phyloP scores from a whole-genome alignment of 2,888 invertebrate species.

The Megamerina dolium region DNA sequence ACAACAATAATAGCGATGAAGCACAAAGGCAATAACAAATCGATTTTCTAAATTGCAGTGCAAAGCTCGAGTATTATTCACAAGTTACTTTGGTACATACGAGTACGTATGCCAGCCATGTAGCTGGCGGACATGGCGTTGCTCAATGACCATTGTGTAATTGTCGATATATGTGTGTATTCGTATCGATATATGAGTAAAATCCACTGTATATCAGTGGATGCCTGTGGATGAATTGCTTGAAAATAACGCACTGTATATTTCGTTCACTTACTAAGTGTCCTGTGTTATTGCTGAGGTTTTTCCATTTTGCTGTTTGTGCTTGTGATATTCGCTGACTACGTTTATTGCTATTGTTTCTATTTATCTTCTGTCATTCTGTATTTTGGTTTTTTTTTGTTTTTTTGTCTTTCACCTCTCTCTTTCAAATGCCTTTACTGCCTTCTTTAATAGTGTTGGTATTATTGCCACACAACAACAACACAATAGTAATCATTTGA shows the following conservation, averaged over 20 bases:
- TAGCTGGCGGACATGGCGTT: too few species aligned
- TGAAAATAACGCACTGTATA: not conserved
- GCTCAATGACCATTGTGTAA: too few species aligned
- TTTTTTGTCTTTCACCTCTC: not conserved
- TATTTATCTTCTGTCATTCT: not conserved
- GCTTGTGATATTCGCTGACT: not conserved
- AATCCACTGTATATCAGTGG: too few species aligned
- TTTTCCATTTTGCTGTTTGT: not conserved
- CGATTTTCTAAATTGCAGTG: conserved; percentile 3
- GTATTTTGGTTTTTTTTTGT: not conserved
- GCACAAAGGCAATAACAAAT: not conserved
- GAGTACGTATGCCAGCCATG: too few species aligned
- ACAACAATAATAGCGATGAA: conserved; percentile 3
- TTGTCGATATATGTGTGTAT: not conserved
- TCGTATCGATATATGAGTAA: not conserved
- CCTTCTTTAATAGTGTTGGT: not conserved
- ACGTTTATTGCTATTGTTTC: not conserved
- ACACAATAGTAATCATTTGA: too few species aligned
- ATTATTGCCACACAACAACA: conserved; percentile 3
- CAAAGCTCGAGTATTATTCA: conserved; percentile 6
- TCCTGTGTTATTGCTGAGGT: not conserved
- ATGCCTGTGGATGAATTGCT: too few species aligned
- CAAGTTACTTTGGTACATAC: not conserved
- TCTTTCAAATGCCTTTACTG: not conserved
- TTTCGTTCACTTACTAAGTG: not conserved